Evolutionary conservation across 2,797 vertebrate species (phyloP).

Genomic region (Dermochelys coriacea): DNA sequence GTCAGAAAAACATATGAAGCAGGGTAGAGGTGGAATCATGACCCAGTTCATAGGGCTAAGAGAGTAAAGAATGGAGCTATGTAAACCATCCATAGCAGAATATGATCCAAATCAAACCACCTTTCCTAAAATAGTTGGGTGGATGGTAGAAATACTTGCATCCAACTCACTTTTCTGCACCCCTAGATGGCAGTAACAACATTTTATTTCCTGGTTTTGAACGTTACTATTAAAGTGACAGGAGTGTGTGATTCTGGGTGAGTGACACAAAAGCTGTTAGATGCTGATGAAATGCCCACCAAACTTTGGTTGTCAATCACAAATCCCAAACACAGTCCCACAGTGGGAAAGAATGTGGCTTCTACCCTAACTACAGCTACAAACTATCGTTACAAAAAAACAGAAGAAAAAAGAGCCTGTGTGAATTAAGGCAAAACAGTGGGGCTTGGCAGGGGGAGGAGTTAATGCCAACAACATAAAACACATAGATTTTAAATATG

Average conservation of each 20-base stretch:
- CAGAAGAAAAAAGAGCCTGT: background rate
- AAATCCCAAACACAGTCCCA: background rate
- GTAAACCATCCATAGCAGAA: rapidly evolving
- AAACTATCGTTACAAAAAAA: background rate
- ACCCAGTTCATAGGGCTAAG: background rate
- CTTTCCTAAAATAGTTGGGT: background rate
- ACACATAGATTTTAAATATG: background rate
- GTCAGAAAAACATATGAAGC: background rate
- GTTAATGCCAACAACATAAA: background rate
- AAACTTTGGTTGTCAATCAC: background rate
- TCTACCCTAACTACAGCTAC: background rate
- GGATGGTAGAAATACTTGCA: rapidly evolving
- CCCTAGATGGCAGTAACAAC: slow-evolving; percentile 51
- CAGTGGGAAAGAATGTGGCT: background rate
- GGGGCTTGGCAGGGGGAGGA: background rate
- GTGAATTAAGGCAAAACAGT: background rate
- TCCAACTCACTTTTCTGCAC: background rate
- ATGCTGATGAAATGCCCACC: background rate
- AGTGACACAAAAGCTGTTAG: background rate
- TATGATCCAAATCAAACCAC: background rate
- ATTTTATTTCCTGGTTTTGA: background rate
- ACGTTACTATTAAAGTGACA: rapidly evolving
- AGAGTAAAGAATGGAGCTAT: background rate
- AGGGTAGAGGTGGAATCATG: background rate
- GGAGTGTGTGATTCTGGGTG: rapidly evolving